Base-by-base conservation (phyloP, 2,888 invertebrate genomes). In the Fragum sueziense region DNA sequence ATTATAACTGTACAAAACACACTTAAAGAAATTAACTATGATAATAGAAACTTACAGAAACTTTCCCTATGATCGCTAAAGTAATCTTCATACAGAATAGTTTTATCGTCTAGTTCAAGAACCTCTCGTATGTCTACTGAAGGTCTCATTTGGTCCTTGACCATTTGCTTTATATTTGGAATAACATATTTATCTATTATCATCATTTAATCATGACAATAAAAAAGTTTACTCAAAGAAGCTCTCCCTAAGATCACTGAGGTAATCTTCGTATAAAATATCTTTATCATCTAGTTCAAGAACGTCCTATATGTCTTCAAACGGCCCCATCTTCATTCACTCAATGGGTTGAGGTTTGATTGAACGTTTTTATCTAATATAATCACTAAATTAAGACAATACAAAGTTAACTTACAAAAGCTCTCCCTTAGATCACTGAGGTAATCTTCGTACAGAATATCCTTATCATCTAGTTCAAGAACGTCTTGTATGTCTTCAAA, bases 151-250 rank as follows among this genome's bases (percentile, higher is more conserved):
- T 70, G 74, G 14, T 52, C 52, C 7, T 67, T 25, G 68, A 83
- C 85, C 14, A 91, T 70, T 0, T 90, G 91, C 79, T 91, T 91
- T 34, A 90, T 57, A 74, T 90, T 90, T n/a, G n/a, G n/a, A n/a
- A n/a, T n/a, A n/a, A n/a, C n/a, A n/a, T n/a, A n/a, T n/a, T n/a
- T n/a, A n/a, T n/a, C n/a, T n/a, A n/a, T n/a, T n/a, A n/a, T n/a
- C n/a, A n/a, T n/a, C n/a, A n/a, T n/a, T n/a, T n/a, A n/a, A n/a
- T n/a, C n/a, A n/a, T n/a, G n/a, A n/a, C n/a, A n/a, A n/a, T n/a
- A n/a, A n/a, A n/a, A n/a, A n/a, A n/a, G n/a, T n/a, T n/a, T 47
- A 65, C 65, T 65, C 25, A 65, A 37, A 22, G 65, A 65, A 65
- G 27, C 27, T 51, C 1, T 52, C 52, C 14, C 57, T 41, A 20